Evolutionary conservation across 2,113 vertebrate genomes (phyloP).

Genomic region (Anguilla japonica): DNA sequence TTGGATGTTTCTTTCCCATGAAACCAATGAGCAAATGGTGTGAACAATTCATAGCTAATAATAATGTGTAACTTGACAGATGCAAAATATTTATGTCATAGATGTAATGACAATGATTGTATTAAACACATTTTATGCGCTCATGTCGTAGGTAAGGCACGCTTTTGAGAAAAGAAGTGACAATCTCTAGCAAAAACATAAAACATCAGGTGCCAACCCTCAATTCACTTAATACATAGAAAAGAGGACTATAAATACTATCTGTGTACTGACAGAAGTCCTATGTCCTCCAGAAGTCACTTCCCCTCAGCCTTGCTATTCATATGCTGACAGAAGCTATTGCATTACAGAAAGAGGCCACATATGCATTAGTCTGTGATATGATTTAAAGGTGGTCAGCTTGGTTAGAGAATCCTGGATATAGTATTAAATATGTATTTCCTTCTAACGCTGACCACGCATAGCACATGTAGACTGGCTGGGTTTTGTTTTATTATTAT

Average conservation of each 20-base stretch:
- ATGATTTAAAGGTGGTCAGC: conserved; percentile 17
- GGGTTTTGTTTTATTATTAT: neutral
- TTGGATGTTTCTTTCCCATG: too few species aligned
- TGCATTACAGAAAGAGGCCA: neutral
- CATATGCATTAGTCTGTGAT: neutral
- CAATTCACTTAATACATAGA: too few species aligned
- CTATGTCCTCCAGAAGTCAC: neutral
- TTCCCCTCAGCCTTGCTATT: conserved; percentile 7
- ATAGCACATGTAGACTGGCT: neutral
- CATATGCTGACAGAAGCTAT: conserved; percentile 21
- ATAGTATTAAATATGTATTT: conserved; percentile 18
- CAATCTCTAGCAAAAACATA: too few species aligned
- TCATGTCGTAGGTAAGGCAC: too few species aligned
- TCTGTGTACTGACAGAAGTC: neutral
- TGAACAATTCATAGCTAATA: too few species aligned
- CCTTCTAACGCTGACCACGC: neutral
- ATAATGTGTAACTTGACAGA: too few species aligned
- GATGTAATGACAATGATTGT: too few species aligned
- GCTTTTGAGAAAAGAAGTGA: too few species aligned
- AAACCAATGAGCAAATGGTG: too few species aligned
- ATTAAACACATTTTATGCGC: too few species aligned
- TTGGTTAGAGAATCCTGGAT: neutral
- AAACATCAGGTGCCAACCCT: too few species aligned
- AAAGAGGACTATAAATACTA: neutral
- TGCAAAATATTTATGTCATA: too few species aligned